Conservation (phyloP, 30 jellyfish, hydroid and myxozoan genomes). For the Pseudorhiza aurosa region DNA sequence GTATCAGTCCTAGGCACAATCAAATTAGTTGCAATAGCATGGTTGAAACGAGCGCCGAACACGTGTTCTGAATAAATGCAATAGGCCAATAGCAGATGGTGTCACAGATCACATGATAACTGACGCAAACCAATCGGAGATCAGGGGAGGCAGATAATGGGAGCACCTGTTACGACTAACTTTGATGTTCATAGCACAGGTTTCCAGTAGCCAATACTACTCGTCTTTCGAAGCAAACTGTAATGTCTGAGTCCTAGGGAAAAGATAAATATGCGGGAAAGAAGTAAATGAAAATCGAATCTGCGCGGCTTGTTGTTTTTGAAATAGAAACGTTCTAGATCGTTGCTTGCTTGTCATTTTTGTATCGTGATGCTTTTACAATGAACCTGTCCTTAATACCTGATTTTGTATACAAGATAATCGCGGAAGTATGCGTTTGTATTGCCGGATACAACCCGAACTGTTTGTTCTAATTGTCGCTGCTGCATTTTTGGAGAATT, state of each 20-base stretch:
- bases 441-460: background rate
- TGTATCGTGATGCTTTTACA: no score
- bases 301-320: no score
- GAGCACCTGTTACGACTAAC: constrained; percentile 40
- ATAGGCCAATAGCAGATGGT: constrained; percentile 26
- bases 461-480: background rate
- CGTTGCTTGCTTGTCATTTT: no score
- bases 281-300: no score
- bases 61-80: background rate
- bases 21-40: background rate
- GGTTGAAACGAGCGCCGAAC: background rate
- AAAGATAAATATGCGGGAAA: background rate
- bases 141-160: constrained; percentile 21
- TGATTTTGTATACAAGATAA: background rate
- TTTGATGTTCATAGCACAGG: constrained; percentile 31
- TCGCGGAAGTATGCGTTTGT: constrained; percentile 36
- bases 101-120: constrained; percentile 7
- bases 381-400: no score
- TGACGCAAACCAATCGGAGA: constrained; percentile 31
- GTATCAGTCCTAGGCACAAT: no score
- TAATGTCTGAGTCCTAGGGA: background rate
- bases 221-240: constrained; percentile 5
- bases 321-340: no score
- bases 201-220: constrained; percentile 10
- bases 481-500: background rate